A percentile compares a stretch with the other conserved stretches of the same genome.
These are phyloP conservation scores for Apoderus coryli DNA, from an alignment of 2,888 invertebrate genomes.

Conservation along the genomic window DNA sequence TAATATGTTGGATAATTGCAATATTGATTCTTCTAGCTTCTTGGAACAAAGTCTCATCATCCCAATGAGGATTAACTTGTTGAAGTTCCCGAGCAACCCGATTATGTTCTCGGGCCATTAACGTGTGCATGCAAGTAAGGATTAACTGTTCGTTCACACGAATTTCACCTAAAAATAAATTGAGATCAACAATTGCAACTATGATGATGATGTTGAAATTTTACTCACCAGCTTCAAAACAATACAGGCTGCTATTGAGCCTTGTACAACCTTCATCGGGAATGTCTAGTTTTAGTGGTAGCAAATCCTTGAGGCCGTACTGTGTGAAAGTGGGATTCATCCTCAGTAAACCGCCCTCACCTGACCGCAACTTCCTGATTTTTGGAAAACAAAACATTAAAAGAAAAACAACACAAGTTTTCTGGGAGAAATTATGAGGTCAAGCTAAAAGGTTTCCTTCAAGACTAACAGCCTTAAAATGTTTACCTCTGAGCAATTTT, in stretches of 20 bases:
- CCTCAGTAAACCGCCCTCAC: conserved; percentile 65
- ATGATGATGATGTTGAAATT: no score
- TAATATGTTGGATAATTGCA: conserved; percentile 78
- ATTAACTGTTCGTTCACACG: conserved; percentile 85
- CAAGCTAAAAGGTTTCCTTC: no score
- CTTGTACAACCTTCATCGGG: conserved; percentile 88
- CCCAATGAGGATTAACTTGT: conserved; percentile 82
- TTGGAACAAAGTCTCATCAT: conserved; percentile 82
- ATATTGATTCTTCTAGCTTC: conserved; percentile 73
- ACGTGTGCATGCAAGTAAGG: conserved; percentile 79
- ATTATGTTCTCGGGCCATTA: conserved; percentile 87
- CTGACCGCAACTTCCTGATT: conserved; percentile 65
- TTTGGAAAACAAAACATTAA: conserved; percentile 18
- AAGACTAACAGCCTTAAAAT: no score
- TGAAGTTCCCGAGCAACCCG: conserved; percentile 61
- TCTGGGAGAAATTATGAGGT: no score
- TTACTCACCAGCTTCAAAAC: conserved; percentile 67
- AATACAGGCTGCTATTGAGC: conserved; percentile 78
- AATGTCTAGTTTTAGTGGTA: conserved; percentile 76
- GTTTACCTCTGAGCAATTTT: background rate
- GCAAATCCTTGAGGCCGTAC: conserved; percentile 72
- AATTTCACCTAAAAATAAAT: conserved; percentile 56
- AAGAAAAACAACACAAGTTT: no score
- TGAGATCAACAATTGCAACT: conserved; percentile 2
- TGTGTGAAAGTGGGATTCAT: conserved; percentile 84